Evolutionary conservation across 2,888 invertebrate species (phyloP).

Genomic region (Ernsta delagoae): DNA sequence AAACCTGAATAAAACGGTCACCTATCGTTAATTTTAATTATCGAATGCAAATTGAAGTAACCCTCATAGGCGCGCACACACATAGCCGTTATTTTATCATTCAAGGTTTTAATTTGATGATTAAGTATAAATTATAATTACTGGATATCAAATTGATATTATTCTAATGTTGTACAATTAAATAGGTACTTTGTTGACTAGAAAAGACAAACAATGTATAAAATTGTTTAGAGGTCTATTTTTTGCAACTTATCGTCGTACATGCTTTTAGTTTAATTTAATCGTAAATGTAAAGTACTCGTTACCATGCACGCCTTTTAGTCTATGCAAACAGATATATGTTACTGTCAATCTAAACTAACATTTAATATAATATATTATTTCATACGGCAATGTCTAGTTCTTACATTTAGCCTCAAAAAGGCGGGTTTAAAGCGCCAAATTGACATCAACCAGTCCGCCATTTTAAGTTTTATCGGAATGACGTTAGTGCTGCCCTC

Average conservation of each 20-base stretch:
- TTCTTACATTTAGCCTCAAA: too few relatives aligned
- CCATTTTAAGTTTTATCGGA: slow-evolving; percentile 66
- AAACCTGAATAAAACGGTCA: neutral
- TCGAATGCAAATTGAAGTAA: neutral
- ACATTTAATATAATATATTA: too few relatives aligned
- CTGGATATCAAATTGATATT: neutral
- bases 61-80: neutral
- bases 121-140: neutral
- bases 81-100: neutral
- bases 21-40: neutral
- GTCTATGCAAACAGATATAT: too few relatives aligned
- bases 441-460: slow-evolving; percentile 43
- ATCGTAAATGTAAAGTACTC: neutral
- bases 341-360: too few relatives aligned
- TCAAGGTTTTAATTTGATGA: neutral
- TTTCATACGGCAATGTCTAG: too few relatives aligned
- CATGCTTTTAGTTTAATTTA: neutral
- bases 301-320: too few relatives aligned
- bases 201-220: too few relatives aligned
- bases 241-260: neutral
- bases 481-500: slow-evolving; percentile 55
- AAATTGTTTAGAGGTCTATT: neutral
- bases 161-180: neutral
- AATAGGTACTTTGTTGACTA: too few relatives aligned
- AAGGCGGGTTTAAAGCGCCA: slow-evolving; percentile 7